Evolutionary conservation across 23 tunicate species (phyloP).

Genomic region (Ascidia mentula): DNA sequence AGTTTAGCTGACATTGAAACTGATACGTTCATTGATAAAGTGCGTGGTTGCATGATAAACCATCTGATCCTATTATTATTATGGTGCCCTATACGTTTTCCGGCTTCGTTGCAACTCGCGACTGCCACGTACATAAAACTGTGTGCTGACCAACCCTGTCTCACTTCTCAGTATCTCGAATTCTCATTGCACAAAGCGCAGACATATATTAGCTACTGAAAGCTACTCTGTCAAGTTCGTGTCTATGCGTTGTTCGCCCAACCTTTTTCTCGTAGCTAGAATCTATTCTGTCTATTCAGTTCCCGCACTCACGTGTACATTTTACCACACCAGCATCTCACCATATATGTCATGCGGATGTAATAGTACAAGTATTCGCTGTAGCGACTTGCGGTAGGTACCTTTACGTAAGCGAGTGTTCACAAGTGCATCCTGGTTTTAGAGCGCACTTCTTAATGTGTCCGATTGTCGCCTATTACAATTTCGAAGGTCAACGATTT

Average conservation of each 20-base stretch:
- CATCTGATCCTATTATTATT: too few species aligned
- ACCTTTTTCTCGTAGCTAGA: neutral
- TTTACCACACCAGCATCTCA: neutral
- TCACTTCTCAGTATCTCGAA: too few species aligned
- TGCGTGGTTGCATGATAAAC: too few species aligned
- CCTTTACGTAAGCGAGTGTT: neutral
- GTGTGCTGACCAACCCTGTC: too few species aligned
- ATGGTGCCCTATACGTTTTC: too few species aligned
- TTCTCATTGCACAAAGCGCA: too few species aligned
- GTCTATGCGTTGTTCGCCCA: neutral
- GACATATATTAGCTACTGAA: neutral
- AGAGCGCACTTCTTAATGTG: slow-evolving; percentile 7
- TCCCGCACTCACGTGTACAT: neutral
- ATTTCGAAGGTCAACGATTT: neutral
- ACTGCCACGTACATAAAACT: too few species aligned
- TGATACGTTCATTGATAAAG: too few species aligned
- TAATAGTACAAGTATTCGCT: neutral
- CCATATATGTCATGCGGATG: neutral
- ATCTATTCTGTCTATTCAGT: too few species aligned
- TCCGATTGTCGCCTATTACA: slow-evolving; percentile 3
- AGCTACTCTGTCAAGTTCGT: neutral
- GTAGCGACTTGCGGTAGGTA: neutral
- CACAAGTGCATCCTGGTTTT: slow-evolving; percentile 8
- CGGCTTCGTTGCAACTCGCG: too few species aligned
- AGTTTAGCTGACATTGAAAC: too few species aligned